Conservation (phyloP, 1,140 invertebrate species). For the Frieseomelitta varia region DNA sequence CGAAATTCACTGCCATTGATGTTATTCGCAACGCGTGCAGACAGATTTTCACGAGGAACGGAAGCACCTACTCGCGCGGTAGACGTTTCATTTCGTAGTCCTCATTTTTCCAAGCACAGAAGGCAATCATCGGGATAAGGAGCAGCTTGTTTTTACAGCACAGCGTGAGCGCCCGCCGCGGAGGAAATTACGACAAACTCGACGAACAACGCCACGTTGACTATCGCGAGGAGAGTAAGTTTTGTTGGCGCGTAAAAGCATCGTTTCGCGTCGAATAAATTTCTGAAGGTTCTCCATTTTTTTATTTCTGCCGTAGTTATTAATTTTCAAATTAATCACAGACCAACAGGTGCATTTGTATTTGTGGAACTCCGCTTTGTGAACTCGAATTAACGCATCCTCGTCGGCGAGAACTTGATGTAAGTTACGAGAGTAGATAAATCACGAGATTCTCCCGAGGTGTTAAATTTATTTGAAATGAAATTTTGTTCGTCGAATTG, state of each 20-base stretch:
- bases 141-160: constrained; percentile 41
- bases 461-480: no score
- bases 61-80: background rate
- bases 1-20: background rate
- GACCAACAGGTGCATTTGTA: no score
- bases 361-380: no score
- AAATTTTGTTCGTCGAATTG: no score
- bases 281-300: background rate
- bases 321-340: no score
- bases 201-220: constrained; percentile 20
- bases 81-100: constrained; percentile 1
- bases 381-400: no score
- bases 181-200: constrained; percentile 40
- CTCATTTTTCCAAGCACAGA: constrained; percentile 32
- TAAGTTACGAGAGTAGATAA: no score
- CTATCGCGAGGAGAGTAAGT: background rate
- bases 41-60: constrained; percentile 11
- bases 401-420: no score
- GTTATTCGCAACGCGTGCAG: background rate
- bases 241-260: background rate
- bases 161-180: background rate
- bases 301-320: no score
- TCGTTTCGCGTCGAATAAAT: background rate
- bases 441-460: no score
- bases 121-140: background rate